These are phyloP conservation scores for Gari tellinella DNA, from an alignment of 2,888 invertebrate genomes.

Conservation along the genomic window DNA sequence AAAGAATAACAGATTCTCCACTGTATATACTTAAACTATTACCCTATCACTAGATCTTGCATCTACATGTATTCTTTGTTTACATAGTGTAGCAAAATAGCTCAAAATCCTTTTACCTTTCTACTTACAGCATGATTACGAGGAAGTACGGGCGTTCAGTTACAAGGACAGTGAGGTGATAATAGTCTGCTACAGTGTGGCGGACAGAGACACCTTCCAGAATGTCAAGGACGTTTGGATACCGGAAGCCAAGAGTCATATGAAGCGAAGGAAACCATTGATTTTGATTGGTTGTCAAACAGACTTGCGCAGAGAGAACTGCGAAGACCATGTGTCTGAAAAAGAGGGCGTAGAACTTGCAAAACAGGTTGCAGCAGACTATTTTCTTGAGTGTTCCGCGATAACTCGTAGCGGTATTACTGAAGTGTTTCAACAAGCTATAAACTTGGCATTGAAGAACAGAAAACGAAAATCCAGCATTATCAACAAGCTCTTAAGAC, in stretches of 20 bases:
- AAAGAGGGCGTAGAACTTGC: slow-evolving; percentile 64
- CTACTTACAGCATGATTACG: slow-evolving; percentile 69
- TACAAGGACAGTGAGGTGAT: slow-evolving; percentile 74
- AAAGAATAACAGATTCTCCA: no score
- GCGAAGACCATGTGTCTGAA: slow-evolving; percentile 36
- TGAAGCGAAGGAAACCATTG: slow-evolving; percentile 64
- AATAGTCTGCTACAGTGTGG: slow-evolving; percentile 69
- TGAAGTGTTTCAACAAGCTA: slow-evolving; percentile 69
- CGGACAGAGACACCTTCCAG: slow-evolving; percentile 66
- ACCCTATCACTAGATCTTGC: no score
- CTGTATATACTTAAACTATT: no score
- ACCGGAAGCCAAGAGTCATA: slow-evolving; percentile 67
- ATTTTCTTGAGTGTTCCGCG: slow-evolving; percentile 71
- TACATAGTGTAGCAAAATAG: no score
- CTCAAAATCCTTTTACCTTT: background rate
- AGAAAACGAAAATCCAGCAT: slow-evolving; percentile 63
- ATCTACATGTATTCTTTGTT: no score
- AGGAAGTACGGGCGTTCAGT: slow-evolving; percentile 68
- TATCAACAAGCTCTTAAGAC: slow-evolving; percentile 51
- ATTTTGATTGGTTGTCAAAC: slow-evolving; percentile 71
- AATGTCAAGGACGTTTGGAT: slow-evolving; percentile 70
- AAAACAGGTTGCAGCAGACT: slow-evolving; percentile 66
- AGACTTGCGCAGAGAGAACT: slow-evolving; percentile 54
- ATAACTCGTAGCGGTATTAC: slow-evolving; percentile 58
- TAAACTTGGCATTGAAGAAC: slow-evolving; percentile 64